Conservation (phyloP, 2,113 vertebrate genomes). For the Meles meles region DNA sequence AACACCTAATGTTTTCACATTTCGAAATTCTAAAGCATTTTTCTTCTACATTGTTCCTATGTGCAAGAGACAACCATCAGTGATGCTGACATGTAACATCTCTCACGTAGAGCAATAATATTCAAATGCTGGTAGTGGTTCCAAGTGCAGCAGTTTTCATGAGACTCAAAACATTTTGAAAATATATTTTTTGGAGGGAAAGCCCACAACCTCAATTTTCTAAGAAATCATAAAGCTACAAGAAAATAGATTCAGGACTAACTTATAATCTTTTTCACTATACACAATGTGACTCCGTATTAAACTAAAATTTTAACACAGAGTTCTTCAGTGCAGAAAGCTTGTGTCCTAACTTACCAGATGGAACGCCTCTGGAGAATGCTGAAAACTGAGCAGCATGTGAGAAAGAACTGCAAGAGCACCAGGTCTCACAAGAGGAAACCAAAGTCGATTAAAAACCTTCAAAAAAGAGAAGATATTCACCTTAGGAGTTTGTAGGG, state of each 20-base stretch:
- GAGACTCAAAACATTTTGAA: neutral
- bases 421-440: conserved; percentile 96
- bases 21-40: neutral
- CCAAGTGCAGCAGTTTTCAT: neutral
- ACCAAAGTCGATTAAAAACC: conserved; percentile 98
- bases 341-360: conserved; percentile 86
- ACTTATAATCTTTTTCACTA: neutral
- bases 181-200: conserved; percentile 8
- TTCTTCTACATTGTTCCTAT: neutral
- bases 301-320: neutral
- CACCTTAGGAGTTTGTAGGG: neutral
- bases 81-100: neutral
- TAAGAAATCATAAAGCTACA: conserved; percentile 17
- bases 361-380: conserved; percentile 99
- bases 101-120: neutral
- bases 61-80: neutral
- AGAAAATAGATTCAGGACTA: neutral
- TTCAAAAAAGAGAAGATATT: conserved; percentile 67
- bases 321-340: neutral
- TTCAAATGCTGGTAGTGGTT: neutral
- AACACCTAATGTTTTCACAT: neutral
- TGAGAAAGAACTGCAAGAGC: conserved; percentile 96
- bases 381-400: conserved; percentile 99
- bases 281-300: neutral
- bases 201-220: neutral